Percentiles rank a stretch among this genome's conserved stretches.
Conservation (phyloP, 2,797 vertebrate genomes). For the Epinephelus awoara region DNA sequence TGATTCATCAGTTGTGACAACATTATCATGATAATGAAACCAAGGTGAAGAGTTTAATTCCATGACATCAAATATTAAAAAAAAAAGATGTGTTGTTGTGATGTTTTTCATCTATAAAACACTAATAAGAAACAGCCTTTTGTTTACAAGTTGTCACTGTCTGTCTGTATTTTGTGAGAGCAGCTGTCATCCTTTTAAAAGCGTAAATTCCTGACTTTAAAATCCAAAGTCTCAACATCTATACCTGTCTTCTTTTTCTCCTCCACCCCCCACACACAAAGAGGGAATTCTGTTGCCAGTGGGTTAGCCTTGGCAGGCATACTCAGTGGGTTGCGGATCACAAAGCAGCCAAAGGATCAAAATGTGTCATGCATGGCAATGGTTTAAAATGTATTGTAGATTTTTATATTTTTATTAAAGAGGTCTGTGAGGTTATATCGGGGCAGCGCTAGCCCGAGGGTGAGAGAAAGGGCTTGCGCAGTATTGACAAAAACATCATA, state of each 20-base stretch:
- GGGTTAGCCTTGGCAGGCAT: slow-evolving; percentile 10
- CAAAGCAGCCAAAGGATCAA: slow-evolving; percentile 31
- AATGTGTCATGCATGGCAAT: slow-evolving; percentile 12
- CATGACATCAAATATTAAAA: slow-evolving; percentile 9
- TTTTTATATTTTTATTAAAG: slow-evolving; percentile 28
- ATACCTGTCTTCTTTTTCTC: neutral
- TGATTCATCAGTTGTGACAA: slow-evolving; percentile 31
- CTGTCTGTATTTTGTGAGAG: neutral
- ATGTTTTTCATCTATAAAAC: slow-evolving; percentile 22
- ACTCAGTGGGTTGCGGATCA: slow-evolving; percentile 24
- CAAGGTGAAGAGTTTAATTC: neutral
- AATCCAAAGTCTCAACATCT: slow-evolving; percentile 4
- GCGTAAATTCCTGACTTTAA: neutral
- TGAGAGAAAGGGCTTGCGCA: neutral
- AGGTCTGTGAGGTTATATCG: slow-evolving; percentile 17
- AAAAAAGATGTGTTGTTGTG: neutral
- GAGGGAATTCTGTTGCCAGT: slow-evolving; percentile 7
- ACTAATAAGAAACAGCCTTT: neutral
- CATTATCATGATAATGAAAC: slow-evolving; percentile 42
- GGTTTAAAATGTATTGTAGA: slow-evolving; percentile 17
- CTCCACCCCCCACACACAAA: neutral
- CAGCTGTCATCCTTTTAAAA: slow-evolving; percentile 23
- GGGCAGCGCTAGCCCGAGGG: neutral
- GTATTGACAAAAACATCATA: slow-evolving; percentile 27
- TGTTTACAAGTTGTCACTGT: slow-evolving; percentile 6